Evolutionary conservation across 2,113 vertebrate species (phyloP).

Genomic region (Pelodiscus sinensis): DNA sequence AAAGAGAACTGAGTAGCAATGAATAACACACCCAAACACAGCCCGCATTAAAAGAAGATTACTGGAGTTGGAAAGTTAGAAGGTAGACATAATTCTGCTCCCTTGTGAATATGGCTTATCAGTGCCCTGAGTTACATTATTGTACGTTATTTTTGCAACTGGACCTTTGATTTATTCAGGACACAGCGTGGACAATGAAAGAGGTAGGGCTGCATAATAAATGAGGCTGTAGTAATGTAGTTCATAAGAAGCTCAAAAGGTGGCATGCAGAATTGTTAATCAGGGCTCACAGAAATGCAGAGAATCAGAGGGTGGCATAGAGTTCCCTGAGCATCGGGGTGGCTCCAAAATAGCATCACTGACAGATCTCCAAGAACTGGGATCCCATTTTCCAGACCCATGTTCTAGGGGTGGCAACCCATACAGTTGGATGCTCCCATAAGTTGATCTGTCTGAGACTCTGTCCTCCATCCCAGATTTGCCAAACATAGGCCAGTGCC

Average conservation of each 20-base stretch:
- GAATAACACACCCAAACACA: neutral
- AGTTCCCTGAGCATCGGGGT: neutral
- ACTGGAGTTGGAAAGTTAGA: neutral
- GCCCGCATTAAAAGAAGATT: constrained; percentile 17
- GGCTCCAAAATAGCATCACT: neutral
- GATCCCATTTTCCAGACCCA: neutral
- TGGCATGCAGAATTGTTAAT: neutral
- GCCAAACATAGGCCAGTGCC: neutral
- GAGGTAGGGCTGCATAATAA: neutral
- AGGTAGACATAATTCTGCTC: neutral
- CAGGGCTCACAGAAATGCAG: neutral
- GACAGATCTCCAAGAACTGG: neutral
- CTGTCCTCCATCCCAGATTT: neutral
- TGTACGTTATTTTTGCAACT: neutral
- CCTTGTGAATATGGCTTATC: neutral
- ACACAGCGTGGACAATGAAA: neutral
- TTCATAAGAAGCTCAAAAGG: neutral
- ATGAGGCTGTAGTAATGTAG: neutral
- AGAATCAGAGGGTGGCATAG: neutral
- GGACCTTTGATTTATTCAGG: neutral
- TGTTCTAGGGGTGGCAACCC: neutral
- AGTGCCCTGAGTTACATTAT: neutral
- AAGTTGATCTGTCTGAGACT: neutral
- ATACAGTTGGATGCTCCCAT: neutral
- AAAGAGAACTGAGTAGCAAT: neutral